Percentiles rank a stretch among this genome's conserved stretches.
These are phyloP conservation scores for Parapsyche elsis DNA, from an alignment of 1,140 invertebrate genomes.

Conservation along the genomic window DNA sequence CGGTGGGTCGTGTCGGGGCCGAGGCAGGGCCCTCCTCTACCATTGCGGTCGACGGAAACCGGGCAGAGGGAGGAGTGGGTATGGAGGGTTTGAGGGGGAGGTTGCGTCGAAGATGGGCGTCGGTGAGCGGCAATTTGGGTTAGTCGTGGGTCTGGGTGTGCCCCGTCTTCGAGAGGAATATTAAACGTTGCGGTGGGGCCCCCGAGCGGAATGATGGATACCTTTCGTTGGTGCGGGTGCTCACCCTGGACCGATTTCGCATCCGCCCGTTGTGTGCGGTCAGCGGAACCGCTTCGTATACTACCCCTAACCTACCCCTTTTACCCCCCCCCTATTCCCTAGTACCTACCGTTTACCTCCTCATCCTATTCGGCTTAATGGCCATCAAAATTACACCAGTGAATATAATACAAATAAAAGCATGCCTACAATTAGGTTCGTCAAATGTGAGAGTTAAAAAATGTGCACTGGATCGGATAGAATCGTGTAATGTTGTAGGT, in stretches of 20 bases:
- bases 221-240: constrained; percentile 27
- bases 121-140: constrained; percentile 30
- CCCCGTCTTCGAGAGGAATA: constrained; percentile 48
- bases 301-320: neutral
- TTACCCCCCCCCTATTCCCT: neutral
- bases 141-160: constrained; percentile 16
- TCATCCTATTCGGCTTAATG: neutral
- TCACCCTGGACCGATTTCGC: constrained; percentile 33
- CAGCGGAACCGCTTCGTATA: neutral
- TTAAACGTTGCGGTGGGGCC: constrained; percentile 53
- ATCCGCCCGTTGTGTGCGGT: constrained; percentile 37
- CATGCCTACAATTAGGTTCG: neutral
- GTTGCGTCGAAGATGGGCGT: constrained; percentile 7
- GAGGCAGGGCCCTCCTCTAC: constrained; percentile 3
- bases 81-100: no score
- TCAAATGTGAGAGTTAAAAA: no score
- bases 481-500: no score
- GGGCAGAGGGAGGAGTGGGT: neutral
- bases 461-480: no score
- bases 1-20: constrained; percentile 25
- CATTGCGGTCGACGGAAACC: constrained; percentile 10
- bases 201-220: constrained; percentile 53
- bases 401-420: constrained; percentile 4
- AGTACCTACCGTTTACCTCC: neutral
- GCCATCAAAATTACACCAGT: constrained; percentile 14